phyloP scores from a whole-genome alignment of 2,797 vertebrate species.

The Anabas testudineus region DNA sequence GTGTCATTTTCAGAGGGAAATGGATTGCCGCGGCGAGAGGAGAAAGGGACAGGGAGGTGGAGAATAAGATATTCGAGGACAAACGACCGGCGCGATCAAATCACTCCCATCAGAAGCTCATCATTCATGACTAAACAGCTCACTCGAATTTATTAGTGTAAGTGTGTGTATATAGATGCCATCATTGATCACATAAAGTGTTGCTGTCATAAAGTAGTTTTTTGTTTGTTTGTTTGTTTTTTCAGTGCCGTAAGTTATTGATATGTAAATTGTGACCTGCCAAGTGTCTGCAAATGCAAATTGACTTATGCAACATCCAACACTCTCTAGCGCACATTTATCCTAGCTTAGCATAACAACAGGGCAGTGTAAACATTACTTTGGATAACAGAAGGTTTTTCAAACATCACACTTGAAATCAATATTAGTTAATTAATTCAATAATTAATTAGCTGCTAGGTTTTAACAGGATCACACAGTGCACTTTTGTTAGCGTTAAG shows the following conservation, averaged over 20 bases:
- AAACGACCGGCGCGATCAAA: slow-evolving; percentile 69
- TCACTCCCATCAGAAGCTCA: slow-evolving; percentile 68
- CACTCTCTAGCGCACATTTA: no score
- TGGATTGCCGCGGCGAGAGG: slow-evolving; percentile 52
- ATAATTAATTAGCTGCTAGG: no score
- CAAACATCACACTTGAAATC: neutral
- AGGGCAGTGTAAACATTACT: no score
- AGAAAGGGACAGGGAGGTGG: slow-evolving; percentile 34
- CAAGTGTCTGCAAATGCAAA: slow-evolving; percentile 14
- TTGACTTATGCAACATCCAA: no score
- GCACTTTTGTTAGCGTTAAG: neutral
- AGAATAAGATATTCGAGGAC: slow-evolving; percentile 65
- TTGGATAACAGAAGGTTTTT: neutral
- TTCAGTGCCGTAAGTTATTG: no score
- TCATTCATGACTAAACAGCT: slow-evolving; percentile 64
- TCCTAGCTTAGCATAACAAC: neutral
- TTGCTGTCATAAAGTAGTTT: no score
- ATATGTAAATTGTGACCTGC: slow-evolving; percentile 28
- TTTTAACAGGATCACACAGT: neutral
- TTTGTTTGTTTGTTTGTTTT: no score
- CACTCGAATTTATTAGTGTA: slow-evolving; percentile 46
- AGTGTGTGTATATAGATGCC: slow-evolving; percentile 15
- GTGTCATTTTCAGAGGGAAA: slow-evolving; percentile 77
- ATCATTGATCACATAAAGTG: slow-evolving; percentile 36
- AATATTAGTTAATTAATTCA: neutral